Base-by-base conservation (phyloP, 2,797 vertebrate genomes). In the Manis pentadactyla region DNA sequence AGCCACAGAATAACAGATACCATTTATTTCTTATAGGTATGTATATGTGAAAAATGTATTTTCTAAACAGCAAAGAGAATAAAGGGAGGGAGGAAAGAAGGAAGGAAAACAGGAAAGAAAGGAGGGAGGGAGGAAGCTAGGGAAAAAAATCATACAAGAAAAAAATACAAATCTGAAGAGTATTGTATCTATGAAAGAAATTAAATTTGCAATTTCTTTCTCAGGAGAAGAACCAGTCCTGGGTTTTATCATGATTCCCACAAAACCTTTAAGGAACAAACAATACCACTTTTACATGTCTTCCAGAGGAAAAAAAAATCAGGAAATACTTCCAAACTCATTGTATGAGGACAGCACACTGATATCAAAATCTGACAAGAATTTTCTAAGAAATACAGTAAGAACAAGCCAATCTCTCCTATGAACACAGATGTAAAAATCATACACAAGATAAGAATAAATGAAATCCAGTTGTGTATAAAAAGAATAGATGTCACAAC, bases 221-320 rank as follows among this genome's bases (percentile, higher is more conserved):
- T 53, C 49, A 87, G 34, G 82, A 93, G 87, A 55, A 87, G 87
- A 93, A 31, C 77, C 31, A 94, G 34, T 46, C 17, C 29, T 12
- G 10, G 83, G 12, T 84, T 90, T 95, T n/a, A 90, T 74, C 59
- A 42, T 46, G 7, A 93, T n/a, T 59, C 19, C 83, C 53, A 71
- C 17, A 29, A 71, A 78, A 78, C n/a, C 15, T 39, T 88, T 34
- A 37, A 69, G 46, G 63, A 92, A 93, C 69, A 95, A 93, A 66
- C 66, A 78, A 34, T 27, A 69, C 31, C 39, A 31, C 6, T 74
- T 7, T 90, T 19, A 90, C 13, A 93, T 46, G 71, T 37, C 82
- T 95, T 73, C 25, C 21, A 85, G 78, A 88, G 53, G 84, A 83
- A 53, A 63, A 53, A 63, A 39, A 91, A 87, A 84, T 5, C 73